Evolutionary conservation across 2,797 vertebrate species (phyloP).

Genomic region (Mormyrus hasselquistii): DNA sequence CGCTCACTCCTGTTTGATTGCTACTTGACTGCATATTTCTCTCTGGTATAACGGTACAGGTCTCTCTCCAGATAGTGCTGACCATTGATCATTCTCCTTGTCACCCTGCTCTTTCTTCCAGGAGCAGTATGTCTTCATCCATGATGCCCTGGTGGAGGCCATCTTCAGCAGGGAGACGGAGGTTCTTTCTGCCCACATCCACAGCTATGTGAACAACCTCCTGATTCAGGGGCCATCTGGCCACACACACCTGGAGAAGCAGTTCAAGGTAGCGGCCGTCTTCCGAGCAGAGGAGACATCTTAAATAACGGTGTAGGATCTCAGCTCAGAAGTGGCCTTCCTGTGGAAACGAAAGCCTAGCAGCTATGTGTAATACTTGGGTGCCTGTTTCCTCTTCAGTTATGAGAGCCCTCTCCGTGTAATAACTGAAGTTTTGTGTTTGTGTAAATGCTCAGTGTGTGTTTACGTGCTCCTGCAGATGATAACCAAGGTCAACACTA

Average conservation of each 20-base stretch:
- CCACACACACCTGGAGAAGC: slow-evolving; percentile 76
- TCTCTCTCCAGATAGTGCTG: not conserved
- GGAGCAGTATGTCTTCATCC: slow-evolving; percentile 94
- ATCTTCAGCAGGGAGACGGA: slow-evolving; percentile 84
- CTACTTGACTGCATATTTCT: not conserved
- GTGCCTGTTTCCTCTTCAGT: not conserved
- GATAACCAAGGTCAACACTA: slow-evolving; percentile 67
- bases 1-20: not conserved
- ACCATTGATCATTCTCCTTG: not conserved
- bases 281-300: not conserved
- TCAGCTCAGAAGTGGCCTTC: not conserved
- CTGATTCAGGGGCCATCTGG: slow-evolving; percentile 76
- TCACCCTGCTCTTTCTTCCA: slow-evolving; percentile 43
- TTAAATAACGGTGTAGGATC: not conserved
- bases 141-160: slow-evolving; percentile 84
- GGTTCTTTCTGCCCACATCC: slow-evolving; percentile 70
- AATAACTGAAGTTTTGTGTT: not conserved
- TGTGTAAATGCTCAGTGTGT: not conserved
- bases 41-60: not conserved
- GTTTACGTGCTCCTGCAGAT: slow-evolving; percentile 59
- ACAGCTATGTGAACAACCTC: slow-evolving; percentile 82
- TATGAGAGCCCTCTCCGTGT: not conserved
- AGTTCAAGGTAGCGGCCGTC: slow-evolving; percentile 78
- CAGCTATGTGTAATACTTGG: not conserved
- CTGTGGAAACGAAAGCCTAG: not conserved